phyloP scores from a whole-genome alignment of 2,113 vertebrate species.

The Serilophus lunatus region DNA sequence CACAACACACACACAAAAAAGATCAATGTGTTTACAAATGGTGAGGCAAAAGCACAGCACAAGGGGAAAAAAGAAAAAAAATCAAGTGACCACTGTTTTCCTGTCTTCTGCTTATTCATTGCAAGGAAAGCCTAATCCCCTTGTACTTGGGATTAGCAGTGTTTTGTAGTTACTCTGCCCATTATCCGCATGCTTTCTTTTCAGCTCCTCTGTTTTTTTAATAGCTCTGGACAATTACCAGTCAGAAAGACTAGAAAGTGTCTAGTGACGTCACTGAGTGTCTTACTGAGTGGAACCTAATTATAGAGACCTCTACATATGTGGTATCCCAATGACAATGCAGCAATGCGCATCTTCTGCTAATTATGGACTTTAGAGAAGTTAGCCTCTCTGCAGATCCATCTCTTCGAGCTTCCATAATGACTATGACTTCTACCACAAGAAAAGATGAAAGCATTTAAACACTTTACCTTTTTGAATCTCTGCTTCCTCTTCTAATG shows the following conservation, averaged over 20 bases:
- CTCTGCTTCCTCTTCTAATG: background rate
- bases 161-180: background rate
- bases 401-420: background rate
- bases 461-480: slow-evolving; percentile 14
- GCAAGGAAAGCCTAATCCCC: background rate
- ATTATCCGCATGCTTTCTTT: background rate
- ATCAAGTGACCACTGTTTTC: background rate
- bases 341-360: fast-evolving
- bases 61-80: fast-evolving
- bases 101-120: background rate
- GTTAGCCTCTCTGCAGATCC: background rate
- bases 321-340: background rate
- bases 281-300: fast-evolving
- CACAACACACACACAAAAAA: background rate
- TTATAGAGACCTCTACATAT: background rate
- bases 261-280: background rate
- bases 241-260: background rate
- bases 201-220: background rate
- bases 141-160: background rate
- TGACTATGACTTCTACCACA: background rate
- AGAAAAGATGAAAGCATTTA: background rate
- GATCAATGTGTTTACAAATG: background rate
- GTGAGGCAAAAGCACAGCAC: background rate
- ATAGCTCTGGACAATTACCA: background rate
- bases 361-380: background rate